Percentiles rank a stretch among this genome's conserved stretches.
Conservation (phyloP, 2,797 vertebrate species). For the Etheostoma nigrum region DNA sequence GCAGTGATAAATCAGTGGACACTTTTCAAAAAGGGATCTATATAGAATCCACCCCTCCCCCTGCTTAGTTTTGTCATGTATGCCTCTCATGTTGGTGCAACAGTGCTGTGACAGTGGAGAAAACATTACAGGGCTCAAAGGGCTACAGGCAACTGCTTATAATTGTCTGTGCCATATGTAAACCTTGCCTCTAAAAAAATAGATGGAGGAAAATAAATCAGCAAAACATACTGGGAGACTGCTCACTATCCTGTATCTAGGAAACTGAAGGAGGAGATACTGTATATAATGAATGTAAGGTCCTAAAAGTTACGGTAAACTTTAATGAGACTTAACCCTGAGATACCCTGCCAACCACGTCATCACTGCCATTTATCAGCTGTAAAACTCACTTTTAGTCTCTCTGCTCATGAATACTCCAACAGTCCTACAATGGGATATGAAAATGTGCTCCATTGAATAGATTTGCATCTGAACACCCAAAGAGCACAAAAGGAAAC, state of each 20-base stretch:
- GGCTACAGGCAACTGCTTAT: slow-evolving; percentile 52
- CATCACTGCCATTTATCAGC: slow-evolving; percentile 62
- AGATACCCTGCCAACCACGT: slow-evolving; percentile 6
- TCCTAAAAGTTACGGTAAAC: slow-evolving; percentile 14
- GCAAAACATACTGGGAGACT: neutral
- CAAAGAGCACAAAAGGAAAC: slow-evolving; percentile 77
- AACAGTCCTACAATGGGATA: slow-evolving; percentile 73
- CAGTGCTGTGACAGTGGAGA: slow-evolving; percentile 31
- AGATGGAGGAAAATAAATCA: neutral
- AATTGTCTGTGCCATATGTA: slow-evolving; percentile 60
- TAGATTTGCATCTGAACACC: slow-evolving; percentile 84
- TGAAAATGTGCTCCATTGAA: slow-evolving; percentile 82
- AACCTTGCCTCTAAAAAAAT: slow-evolving; percentile 16
- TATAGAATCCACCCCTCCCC: neutral
- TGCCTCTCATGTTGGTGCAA: slow-evolving; percentile 11
- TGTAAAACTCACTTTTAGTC: slow-evolving; percentile 60
- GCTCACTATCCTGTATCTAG: neutral
- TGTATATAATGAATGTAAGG: slow-evolving; percentile 7
- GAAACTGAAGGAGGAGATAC: slow-evolving; percentile 20
- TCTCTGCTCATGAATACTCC: slow-evolving; percentile 67
- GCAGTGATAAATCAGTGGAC: neutral
- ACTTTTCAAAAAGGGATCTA: neutral
- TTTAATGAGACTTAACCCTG: slow-evolving; percentile 31
- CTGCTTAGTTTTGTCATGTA: slow-evolving; percentile 4
- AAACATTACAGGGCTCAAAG: slow-evolving; percentile 42